Percentiles rank a stretch among this genome's conserved stretches.
Conservation (phyloP, 2,113 vertebrate genomes). For the Rhinichthys klamathensis region DNA sequence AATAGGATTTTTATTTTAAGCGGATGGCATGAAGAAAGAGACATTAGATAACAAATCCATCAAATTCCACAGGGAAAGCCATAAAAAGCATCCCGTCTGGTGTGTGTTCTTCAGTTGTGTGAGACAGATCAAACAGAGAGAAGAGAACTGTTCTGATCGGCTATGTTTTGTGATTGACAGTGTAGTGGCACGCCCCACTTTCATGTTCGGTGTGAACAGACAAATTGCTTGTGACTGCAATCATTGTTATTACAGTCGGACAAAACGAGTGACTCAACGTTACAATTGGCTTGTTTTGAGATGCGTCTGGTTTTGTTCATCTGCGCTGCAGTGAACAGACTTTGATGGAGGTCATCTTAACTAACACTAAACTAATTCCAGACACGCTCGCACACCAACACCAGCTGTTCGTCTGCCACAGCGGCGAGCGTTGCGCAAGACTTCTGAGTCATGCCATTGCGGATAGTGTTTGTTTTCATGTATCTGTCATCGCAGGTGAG, state of each 20-base stretch:
- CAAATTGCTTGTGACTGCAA: neutral
- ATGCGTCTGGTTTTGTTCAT: slow-evolving; percentile 31
- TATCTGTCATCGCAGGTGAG: slow-evolving; percentile 68
- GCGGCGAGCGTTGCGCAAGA: slow-evolving; percentile 43
- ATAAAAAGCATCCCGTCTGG: neutral
- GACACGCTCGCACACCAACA: slow-evolving; percentile 58
- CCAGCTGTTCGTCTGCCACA: slow-evolving; percentile 52
- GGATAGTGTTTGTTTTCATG: slow-evolving; percentile 52
- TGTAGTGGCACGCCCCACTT: neutral
- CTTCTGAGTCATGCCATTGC: slow-evolving; percentile 59
- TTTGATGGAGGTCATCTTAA: slow-evolving; percentile 50
- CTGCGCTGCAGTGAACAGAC: neutral
- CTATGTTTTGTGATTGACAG: slow-evolving; percentile 6
- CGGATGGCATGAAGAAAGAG: neutral
- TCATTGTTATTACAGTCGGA: neutral
- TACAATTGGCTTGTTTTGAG: slow-evolving; percentile 1
- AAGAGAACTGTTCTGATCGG: neutral
- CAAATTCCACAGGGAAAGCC: neutral
- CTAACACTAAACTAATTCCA: slow-evolving; percentile 62
- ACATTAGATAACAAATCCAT: neutral
- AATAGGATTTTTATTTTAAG: neutral
- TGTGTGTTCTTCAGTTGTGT: neutral
- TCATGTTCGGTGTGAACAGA: slow-evolving; percentile 16
- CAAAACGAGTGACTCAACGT: slow-evolving; percentile 7
- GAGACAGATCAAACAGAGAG: neutral